These are phyloP conservation scores for Oscheius sp. DNA, from an alignment of 2,888 invertebrate genomes.

Conservation along the genomic window DNA sequence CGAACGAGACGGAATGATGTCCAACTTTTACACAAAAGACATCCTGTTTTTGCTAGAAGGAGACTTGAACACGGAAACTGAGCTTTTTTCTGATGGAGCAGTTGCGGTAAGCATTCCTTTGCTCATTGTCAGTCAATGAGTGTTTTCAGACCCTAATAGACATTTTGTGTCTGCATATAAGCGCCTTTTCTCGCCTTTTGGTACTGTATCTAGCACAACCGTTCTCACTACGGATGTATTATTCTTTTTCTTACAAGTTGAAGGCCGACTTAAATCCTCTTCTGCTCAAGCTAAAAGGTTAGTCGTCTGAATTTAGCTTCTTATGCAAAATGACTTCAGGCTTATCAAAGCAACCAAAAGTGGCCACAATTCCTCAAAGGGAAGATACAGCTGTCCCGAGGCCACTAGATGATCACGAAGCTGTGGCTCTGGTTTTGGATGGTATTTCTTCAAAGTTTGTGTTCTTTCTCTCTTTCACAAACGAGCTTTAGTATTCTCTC, in stretches of 20 bases:
- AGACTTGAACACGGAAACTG: not conserved
- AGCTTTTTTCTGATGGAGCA: slow-evolving; percentile 5
- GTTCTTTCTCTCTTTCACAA: not conserved
- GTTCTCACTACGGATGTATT: no score
- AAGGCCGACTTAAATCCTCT: no score
- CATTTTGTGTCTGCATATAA: slow-evolving; percentile 3
- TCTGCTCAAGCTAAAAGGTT: not conserved
- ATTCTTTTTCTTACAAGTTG: no score
- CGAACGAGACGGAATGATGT: not conserved
- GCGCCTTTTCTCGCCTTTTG: slow-evolving; percentile 14
- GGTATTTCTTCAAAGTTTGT: slow-evolving; percentile 6
- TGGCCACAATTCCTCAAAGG: no score
- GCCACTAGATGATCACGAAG: not conserved
- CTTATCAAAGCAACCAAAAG: not conserved
- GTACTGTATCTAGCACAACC: not conserved
- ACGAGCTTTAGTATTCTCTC: slow-evolving; percentile 15
- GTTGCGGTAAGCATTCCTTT: not conserved
- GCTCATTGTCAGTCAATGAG: not conserved
- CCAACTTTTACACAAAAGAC: slow-evolving; percentile 16
- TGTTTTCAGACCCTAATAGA: slow-evolving; percentile 15
- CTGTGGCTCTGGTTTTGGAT: slow-evolving; percentile 12
- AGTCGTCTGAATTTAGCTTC: not conserved
- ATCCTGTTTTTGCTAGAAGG: not conserved
- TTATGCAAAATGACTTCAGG: not conserved
- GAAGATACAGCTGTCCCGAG: no score